Percentiles rank a stretch among this genome's conserved stretches.
Evolutionary conservation across 2,888 invertebrate genomes (phyloP).

Genomic region (Habroteleia sp.): DNA sequence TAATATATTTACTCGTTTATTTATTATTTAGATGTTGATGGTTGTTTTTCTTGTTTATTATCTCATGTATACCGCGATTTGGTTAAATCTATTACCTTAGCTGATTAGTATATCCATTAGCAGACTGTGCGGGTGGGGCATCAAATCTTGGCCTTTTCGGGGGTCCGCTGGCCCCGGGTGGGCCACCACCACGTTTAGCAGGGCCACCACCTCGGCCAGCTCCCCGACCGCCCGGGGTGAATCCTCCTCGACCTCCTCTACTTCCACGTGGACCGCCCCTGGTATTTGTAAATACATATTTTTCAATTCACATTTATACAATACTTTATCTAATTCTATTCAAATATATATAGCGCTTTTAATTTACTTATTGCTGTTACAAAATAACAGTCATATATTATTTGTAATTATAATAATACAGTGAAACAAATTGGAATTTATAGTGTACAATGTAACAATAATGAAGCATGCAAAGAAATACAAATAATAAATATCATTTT

Average conservation of each 20-base stretch:
- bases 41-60: constrained; percentile 28
- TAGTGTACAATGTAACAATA: too few species aligned
- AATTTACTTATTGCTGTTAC: too few species aligned
- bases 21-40: constrained; percentile 15
- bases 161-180: constrained; percentile 83
- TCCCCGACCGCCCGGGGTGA: constrained; percentile 82
- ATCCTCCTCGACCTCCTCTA: constrained; percentile 80
- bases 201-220: constrained; percentile 80
- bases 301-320: too few species aligned
- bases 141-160: constrained; percentile 83
- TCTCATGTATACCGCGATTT: constrained; percentile 32
- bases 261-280: constrained; percentile 73
- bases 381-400: too few species aligned
- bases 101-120: constrained; percentile 74
- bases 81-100: constrained; percentile 61
- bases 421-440: too few species aligned
- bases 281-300: too few species aligned
- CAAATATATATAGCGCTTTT: too few species aligned
- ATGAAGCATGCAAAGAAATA: too few species aligned
- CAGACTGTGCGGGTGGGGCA: constrained; percentile 75
- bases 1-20: constrained; percentile 10
- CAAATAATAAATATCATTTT: too few species aligned
- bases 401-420: too few species aligned
- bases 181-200: constrained; percentile 81
- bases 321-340: too few species aligned